Percentiles rank a stretch among this genome's conserved stretches.
These are phyloP conservation scores for Perizoma flavofasciatum DNA, from an alignment of 2,888 invertebrate species.

Conservation along the genomic window DNA sequence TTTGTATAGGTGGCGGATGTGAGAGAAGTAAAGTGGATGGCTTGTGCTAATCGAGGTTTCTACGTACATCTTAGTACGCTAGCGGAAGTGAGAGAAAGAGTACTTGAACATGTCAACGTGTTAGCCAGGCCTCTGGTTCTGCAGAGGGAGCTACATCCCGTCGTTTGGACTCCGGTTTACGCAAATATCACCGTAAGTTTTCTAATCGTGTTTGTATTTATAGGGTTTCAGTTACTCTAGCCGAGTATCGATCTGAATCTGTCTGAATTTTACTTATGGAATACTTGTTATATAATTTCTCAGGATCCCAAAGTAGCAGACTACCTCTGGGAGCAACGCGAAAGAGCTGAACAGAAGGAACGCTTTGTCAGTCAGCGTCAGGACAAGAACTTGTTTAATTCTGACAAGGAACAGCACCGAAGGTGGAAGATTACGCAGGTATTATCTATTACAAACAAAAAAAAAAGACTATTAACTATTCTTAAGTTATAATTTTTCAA, in stretches of 20 bases:
- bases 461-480: neutral
- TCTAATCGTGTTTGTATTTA: conserved; percentile 23
- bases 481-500: neutral
- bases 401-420: conserved; percentile 86
- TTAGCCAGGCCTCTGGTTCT: conserved; percentile 98
- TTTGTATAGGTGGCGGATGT: conserved; percentile 90
- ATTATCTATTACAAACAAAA: neutral
- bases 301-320: conserved; percentile 95
- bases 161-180: conserved; percentile 99
- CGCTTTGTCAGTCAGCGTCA: conserved; percentile 87
- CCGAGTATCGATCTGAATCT: conserved; percentile 4
- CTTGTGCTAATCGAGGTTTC: conserved; percentile 98
- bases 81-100: conserved; percentile 99
- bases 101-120: conserved; percentile 97
- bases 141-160: conserved; percentile 91
- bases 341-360: conserved; percentile 91
- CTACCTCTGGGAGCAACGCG: conserved; percentile 94
- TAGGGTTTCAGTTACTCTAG: conserved; percentile 21
- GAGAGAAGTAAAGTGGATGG: conserved; percentile 98
- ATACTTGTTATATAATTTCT: too few relatives aligned
- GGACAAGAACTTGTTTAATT: conserved; percentile 84
- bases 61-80: conserved; percentile 98
- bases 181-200: conserved; percentile 92
- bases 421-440: conserved; percentile 80
- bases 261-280: too few relatives aligned